A percentile compares a stretch with the other conserved stretches of the same genome.
Conservation (phyloP, 2,888 invertebrate species). For the Plusia festucae region DNA sequence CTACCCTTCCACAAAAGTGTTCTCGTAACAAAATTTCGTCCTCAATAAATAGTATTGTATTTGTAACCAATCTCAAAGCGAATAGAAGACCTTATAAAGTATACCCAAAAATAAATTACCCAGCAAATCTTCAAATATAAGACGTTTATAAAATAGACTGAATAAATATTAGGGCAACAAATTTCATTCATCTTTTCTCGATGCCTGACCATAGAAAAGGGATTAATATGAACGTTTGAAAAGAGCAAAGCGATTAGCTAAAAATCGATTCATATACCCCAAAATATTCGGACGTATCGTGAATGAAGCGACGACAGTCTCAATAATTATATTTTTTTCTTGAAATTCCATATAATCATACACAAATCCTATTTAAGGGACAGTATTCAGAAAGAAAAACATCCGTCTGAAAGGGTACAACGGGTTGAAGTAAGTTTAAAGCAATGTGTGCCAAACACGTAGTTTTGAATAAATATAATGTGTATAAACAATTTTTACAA, state of each 20-base stretch:
- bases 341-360: constrained; percentile 63
- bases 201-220: constrained; percentile 42
- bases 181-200: constrained; percentile 43
- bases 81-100: not conserved
- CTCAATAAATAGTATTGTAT: not conserved
- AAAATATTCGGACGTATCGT: constrained; percentile 48
- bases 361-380: constrained; percentile 67
- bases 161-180: constrained; percentile 47
- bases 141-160: constrained; percentile 41
- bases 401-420: constrained; percentile 77
- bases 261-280: constrained; percentile 47
- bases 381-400: constrained; percentile 80
- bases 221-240: constrained; percentile 46
- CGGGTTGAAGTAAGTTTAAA: constrained; percentile 59
- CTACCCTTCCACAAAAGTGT: not conserved
- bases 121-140: constrained; percentile 29
- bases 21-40: not conserved
- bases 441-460: constrained; percentile 80
- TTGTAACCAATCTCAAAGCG: not conserved
- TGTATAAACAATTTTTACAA: constrained; percentile 82
- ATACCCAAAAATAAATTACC: constrained; percentile 23
- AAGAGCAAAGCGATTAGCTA: constrained; percentile 51
- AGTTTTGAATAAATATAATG: constrained; percentile 80
- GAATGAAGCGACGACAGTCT: constrained; percentile 53
- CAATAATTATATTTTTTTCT: constrained; percentile 64